These are phyloP conservation scores for Cephus nigrinus DNA, from an alignment of 2,888 invertebrate genomes.

Conservation along the genomic window DNA sequence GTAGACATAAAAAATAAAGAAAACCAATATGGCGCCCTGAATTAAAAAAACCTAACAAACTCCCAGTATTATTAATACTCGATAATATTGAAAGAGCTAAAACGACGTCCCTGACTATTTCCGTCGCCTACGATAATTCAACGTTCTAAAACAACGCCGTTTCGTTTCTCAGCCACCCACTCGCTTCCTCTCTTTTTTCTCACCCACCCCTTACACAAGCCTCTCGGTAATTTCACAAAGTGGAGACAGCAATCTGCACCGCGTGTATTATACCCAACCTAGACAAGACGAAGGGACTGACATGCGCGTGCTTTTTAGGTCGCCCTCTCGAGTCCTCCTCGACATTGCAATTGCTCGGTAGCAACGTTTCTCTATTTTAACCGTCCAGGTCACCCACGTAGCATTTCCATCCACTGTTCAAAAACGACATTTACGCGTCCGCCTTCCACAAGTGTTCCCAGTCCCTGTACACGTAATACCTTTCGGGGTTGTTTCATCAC, in stretches of 20 bases:
- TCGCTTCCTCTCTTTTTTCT: background rate
- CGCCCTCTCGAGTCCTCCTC: background rate
- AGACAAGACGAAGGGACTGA: background rate
- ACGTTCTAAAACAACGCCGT: background rate
- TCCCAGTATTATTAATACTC: background rate
- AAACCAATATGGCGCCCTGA: too few relatives aligned
- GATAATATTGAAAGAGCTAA: background rate
- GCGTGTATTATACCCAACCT: background rate
- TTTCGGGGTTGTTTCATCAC: background rate
- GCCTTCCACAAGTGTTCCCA: background rate
- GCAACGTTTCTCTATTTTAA: background rate
- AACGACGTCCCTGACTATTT: background rate
- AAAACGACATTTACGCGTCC: background rate
- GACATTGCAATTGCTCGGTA: background rate
- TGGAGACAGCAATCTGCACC: background rate
- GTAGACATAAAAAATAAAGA: too few relatives aligned
- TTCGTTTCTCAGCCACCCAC: background rate
- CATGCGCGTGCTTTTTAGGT: background rate
- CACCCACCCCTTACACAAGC: background rate
- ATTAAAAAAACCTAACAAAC: background rate
- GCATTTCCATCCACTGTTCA: background rate
- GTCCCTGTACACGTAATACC: background rate
- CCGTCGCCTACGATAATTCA: background rate
- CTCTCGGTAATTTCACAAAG: background rate
- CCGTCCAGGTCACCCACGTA: background rate